A percentile compares a stretch with the other conserved stretches of the same genome.
Conservation (phyloP, 2,888 invertebrate species). For the Scrobipalpa costella region DNA sequence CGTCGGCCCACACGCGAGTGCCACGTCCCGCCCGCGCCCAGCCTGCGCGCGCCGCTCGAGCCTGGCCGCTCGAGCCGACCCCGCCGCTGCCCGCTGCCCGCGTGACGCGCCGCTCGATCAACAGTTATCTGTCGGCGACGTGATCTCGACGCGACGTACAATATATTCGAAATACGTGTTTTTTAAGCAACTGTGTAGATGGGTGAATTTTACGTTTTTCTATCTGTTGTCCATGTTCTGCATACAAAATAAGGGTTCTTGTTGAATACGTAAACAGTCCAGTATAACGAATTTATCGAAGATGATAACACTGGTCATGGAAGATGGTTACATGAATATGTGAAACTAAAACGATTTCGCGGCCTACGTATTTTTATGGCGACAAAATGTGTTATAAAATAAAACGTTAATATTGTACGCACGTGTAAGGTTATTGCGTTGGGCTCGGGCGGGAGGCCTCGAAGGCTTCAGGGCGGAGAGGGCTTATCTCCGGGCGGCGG, state of each 20-base stretch:
- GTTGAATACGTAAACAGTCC: too few species aligned
- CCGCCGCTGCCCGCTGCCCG: constrained; percentile 23
- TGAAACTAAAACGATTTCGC: too few species aligned
- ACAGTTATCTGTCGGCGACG: constrained; percentile 48
- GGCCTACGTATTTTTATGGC: neutral
- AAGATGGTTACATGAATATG: too few species aligned
- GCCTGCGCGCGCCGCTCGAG: too few species aligned
- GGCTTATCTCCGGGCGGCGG: constrained; percentile 23
- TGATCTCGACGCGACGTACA: constrained; percentile 38
- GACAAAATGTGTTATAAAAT: neutral
- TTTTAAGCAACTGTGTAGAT: too few species aligned
- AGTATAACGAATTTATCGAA: too few species aligned
- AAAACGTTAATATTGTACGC: constrained; percentile 20
- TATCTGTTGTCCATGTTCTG: too few species aligned
- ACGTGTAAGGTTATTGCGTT: constrained; percentile 30
- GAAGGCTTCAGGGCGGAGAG: too few species aligned
- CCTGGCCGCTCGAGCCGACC: neutral
- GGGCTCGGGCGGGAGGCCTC: constrained; percentile 30
- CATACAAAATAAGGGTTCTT: too few species aligned
- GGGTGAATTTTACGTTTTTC: too few species aligned
- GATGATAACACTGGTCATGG: too few species aligned
- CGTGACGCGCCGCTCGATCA: constrained; percentile 58
- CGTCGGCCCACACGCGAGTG: constrained; percentile 11
- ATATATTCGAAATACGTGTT: neutral
- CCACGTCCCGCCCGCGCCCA: neutral